Conservation (phyloP, 2,797 vertebrate species). For the Ctenochaetus hawaiiensis region DNA sequence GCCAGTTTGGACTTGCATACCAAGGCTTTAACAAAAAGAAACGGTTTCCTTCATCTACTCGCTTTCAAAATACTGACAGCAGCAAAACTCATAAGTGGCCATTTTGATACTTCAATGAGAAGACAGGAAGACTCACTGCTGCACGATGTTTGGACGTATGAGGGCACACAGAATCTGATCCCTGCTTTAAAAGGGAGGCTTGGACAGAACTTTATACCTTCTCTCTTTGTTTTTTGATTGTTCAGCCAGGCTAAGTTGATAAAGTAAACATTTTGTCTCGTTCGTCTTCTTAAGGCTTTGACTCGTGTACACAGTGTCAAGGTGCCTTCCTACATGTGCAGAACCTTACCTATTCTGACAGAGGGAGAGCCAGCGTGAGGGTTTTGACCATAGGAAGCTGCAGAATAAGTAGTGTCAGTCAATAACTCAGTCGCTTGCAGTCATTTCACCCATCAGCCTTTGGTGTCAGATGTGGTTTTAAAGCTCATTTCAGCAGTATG, state of each 20-base stretch:
- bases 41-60: background rate
- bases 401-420: constrained; percentile 22
- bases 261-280: constrained; percentile 9
- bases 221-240: constrained; percentile 11
- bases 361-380: background rate
- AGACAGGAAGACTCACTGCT: constrained; percentile 39
- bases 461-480: constrained; percentile 20
- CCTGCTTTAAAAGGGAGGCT: constrained; percentile 20
- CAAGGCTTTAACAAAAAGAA: constrained; percentile 13
- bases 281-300: constrained; percentile 38
- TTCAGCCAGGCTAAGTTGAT: constrained; percentile 7
- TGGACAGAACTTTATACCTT: constrained; percentile 3
- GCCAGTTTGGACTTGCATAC: constrained; percentile 28
- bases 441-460: constrained; percentile 47
- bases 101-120: constrained; percentile 11
- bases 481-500: constrained; percentile 22
- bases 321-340: constrained; percentile 77
- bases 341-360: constrained; percentile 64
- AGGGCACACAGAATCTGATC: constrained; percentile 13
- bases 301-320: constrained; percentile 39
- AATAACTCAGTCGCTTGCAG: constrained; percentile 4
- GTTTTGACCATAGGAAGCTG: constrained; percentile 14
- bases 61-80: constrained; percentile 5
- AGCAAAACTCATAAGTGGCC: constrained; percentile 11
- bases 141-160: constrained; percentile 23